Percentiles rank a stretch among this genome's conserved stretches.
Evolutionary conservation across 1,140 invertebrate genomes (phyloP).

Genomic region (Ceratosolen fusciceps): DNA sequence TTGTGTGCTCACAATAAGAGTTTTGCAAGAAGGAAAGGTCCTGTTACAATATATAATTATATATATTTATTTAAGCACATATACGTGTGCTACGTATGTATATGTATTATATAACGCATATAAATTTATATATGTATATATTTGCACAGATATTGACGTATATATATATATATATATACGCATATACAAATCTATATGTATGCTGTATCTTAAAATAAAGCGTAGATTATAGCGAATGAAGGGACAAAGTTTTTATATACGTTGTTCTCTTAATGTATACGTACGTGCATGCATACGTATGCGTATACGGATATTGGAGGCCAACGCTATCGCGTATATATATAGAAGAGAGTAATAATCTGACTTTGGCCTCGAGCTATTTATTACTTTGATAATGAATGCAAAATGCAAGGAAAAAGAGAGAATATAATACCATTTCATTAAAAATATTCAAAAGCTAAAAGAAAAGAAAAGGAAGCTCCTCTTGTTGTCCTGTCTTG

Average conservation of each 20-base stretch:
- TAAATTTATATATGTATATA: too few relatives aligned
- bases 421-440: neutral
- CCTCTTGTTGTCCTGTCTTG: constrained; percentile 35
- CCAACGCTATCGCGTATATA: neutral
- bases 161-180: too few relatives aligned
- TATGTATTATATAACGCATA: too few relatives aligned
- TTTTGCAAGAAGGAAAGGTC: too few relatives aligned
- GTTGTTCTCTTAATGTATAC: constrained; percentile 24
- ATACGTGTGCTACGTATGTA: too few relatives aligned
- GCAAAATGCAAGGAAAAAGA: neutral
- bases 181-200: too few relatives aligned
- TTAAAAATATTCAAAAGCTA: neutral
- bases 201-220: neutral
- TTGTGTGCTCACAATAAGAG: too few relatives aligned
- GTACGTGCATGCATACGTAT: too few relatives aligned
- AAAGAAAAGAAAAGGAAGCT: too few relatives aligned
- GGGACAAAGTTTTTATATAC: constrained; percentile 23
- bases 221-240: neutral
- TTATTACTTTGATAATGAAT: constrained; percentile 30
- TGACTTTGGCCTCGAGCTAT: constrained; percentile 29
- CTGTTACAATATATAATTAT: too few relatives aligned
- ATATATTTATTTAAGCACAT: too few relatives aligned
- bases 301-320: neutral
- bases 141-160: too few relatives aligned
- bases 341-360: neutral